These are phyloP conservation scores for Temnothorax longispinosus DNA, from an alignment of 1,140 invertebrate genomes.

Conservation along the genomic window DNA sequence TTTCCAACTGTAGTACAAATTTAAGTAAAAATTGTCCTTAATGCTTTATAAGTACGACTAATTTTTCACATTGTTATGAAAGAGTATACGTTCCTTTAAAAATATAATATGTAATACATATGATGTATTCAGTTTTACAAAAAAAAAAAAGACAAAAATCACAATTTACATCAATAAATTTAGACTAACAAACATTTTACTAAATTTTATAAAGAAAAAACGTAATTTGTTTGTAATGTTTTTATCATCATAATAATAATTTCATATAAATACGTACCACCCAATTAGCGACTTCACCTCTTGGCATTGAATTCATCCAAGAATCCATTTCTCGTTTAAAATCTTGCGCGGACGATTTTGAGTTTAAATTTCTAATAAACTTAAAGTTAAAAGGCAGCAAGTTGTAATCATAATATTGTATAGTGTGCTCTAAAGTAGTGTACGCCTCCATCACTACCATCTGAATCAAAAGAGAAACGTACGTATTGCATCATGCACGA, in stretches of 20 bases:
- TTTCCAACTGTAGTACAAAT: no score
- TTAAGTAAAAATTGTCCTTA: no score
- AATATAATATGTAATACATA: not conserved
- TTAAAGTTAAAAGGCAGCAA: slow-evolving; percentile 89
- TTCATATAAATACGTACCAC: slow-evolving; percentile 85
- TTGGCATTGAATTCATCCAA: slow-evolving; percentile 84
- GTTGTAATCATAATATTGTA: slow-evolving; percentile 87
- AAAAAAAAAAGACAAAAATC: not conserved
- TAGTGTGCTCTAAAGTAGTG: slow-evolving; percentile 82
- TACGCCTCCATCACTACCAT: slow-evolving; percentile 87
- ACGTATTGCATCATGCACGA: not conserved
- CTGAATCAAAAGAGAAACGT: slow-evolving; percentile 40
- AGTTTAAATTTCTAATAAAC: slow-evolving; percentile 81
- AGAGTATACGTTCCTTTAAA: not conserved
- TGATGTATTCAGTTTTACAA: not conserved
- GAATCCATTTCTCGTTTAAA: slow-evolving; percentile 80
- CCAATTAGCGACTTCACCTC: slow-evolving; percentile 87
- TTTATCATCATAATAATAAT: not conserved
- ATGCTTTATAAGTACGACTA: no score
- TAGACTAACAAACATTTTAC: not conserved
- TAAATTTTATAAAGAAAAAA: not conserved
- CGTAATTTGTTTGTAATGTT: not conserved
- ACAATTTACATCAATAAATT: not conserved
- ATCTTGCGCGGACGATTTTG: slow-evolving; percentile 80
- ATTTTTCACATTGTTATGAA: not conserved